Evolutionary conservation across 2,797 vertebrate genomes (phyloP), one percentile per base, ranked within the genome.

Genomic region (Channa striata): DNA sequence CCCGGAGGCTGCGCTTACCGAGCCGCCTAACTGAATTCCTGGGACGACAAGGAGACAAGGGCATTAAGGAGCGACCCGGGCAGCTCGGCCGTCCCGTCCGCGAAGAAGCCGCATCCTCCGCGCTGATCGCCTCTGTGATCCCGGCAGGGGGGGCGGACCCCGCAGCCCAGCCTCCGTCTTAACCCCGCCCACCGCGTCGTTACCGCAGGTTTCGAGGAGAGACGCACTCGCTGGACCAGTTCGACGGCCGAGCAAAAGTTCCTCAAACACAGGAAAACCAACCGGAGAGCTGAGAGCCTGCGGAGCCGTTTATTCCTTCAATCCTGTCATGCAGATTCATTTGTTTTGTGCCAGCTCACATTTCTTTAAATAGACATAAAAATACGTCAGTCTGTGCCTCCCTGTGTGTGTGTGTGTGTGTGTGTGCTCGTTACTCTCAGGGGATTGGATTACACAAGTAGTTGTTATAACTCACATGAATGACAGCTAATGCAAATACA

Each of bases 121-220:
- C 46, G 5, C 30, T 6, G 10, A 0, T 14, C 21, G 12, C 14
- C 54, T 33, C 9, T 36, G 1, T 56, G 54, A 72, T 69, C 59
- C 44, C 1, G 47, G 25, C 4, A 11, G 7, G 8, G 7, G 72
- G 86, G 81, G 61, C 80, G 80, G 43, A 48, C 49, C 0, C 2
- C 9, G 19, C 16, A 48, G 50, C 40, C 11, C 21, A 21, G 8
- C 52, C 50, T 5, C 14, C 2, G 2, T 0, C 1, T 11, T 3
- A 61, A 3, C 64, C 53, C 33, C 80, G 77, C 87, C 86, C 68
- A 48, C 16, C 1, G 14, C 11, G 17, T 11, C 47, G 20, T 33
- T 39, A 21, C 12, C 19, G 20, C 1, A 33, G 2, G n/a, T 59
- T 37, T 40, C 17, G 11, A 43, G 33, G n/a, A 58, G 33, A 30